phyloP scores from a whole-genome alignment of 2,888 invertebrate species.

The Melanchra persicariae region DNA sequence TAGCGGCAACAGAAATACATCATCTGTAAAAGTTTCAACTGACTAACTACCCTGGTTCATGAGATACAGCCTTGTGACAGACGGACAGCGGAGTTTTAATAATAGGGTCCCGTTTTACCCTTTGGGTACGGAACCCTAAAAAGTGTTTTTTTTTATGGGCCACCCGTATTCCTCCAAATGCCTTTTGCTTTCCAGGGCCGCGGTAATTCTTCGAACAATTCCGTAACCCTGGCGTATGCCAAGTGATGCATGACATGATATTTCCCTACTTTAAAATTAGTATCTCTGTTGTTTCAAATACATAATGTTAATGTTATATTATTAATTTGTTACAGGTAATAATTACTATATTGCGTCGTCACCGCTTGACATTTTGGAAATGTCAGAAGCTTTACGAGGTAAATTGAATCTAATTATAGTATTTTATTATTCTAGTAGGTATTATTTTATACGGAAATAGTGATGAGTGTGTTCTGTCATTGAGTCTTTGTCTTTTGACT shows the following conservation, averaged over 20 bases:
- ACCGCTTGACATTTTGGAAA: conserved; percentile 50
- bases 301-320: conserved; percentile 30
- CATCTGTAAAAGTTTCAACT: too few species aligned
- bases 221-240: too few species aligned
- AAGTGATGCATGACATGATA: not conserved
- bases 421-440: conserved; percentile 32
- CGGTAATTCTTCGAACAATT: too few species aligned
- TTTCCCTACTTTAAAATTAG: conserved; percentile 5
- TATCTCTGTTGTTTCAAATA: conserved; percentile 16
- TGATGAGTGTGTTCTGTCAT: not conserved
- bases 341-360: conserved; percentile 17
- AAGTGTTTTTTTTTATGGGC: too few species aligned
- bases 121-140: too few species aligned
- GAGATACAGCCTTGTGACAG: too few species aligned
- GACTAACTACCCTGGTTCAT: too few species aligned
- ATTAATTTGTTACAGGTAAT: conserved; percentile 58
- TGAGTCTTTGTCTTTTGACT: not conserved
- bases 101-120: too few species aligned
- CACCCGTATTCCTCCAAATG: too few species aligned
- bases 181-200: too few species aligned
- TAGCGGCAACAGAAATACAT: too few species aligned
- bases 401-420: conserved; percentile 37
- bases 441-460: conserved; percentile 23
- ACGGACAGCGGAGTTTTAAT: too few species aligned
- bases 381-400: conserved; percentile 54